Evolutionary conservation across 1,140 invertebrate species (phyloP).

Genomic region (Lepidurus arcticus): DNA sequence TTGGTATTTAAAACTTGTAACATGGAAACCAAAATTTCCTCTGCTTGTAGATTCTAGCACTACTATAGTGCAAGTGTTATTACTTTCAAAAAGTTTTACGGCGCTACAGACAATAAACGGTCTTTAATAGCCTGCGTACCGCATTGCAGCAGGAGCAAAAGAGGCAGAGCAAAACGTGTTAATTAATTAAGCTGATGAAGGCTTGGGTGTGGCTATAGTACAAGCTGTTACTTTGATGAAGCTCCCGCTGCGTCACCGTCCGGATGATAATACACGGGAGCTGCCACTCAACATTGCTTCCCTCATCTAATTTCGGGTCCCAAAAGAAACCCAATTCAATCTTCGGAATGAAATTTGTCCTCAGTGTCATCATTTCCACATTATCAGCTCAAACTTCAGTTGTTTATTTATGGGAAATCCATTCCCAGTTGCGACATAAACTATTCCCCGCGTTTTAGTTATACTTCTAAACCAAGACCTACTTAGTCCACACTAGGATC

Average conservation of each 20-base stretch:
- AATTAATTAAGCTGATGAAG: slow-evolving; percentile 22
- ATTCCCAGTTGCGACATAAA: background rate
- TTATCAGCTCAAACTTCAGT: too few relatives aligned
- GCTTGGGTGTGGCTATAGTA: slow-evolving; percentile 21
- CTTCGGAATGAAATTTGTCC: background rate
- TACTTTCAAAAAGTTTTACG: background rate
- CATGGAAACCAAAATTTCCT: background rate
- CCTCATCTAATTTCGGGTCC: background rate
- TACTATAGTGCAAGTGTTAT: background rate
- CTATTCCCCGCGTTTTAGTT: background rate
- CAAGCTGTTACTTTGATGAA: slow-evolving; percentile 22
- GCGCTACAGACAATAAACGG: background rate
- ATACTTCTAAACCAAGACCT: background rate
- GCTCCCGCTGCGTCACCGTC: slow-evolving; percentile 1
- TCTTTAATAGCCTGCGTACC: background rate
- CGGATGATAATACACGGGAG: slow-evolving; percentile 14
- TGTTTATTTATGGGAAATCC: too few relatives aligned
- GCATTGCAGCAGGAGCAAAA: background rate
- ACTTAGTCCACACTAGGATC: background rate
- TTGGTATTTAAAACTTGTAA: background rate
- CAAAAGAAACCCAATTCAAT: background rate
- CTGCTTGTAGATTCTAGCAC: background rate
- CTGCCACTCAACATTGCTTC: slow-evolving; percentile 19
- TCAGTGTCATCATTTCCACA: too few relatives aligned
- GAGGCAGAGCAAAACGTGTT: background rate